Evolutionary conservation across 2,113 vertebrate genomes (phyloP).

Genomic region (Tonatia bakeri): DNA sequence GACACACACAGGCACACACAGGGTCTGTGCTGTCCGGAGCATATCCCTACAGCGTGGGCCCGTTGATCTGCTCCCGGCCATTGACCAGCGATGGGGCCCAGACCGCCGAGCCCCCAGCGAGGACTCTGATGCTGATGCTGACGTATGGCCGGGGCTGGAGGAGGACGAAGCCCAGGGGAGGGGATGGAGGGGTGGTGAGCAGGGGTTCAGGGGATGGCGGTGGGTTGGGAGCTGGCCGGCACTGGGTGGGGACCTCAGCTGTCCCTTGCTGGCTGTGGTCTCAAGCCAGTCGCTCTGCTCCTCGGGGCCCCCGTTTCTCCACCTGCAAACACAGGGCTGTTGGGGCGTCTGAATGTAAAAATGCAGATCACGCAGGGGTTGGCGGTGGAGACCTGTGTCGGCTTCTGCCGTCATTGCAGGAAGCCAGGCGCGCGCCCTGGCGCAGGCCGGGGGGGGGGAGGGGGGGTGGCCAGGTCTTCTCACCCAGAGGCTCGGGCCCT

Average conservation of each 20-base stretch:
- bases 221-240: not conserved
- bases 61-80: rapidly evolving
- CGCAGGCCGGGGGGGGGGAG: rapidly evolving
- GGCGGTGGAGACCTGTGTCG: not conserved
- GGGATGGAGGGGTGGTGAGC: not conserved
- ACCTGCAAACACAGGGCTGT: not conserved
- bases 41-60: too few relatives aligned
- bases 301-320: not conserved
- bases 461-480: not conserved
- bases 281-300: not conserved
- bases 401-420: not conserved
- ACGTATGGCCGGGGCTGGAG: rapidly evolving
- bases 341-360: not conserved
- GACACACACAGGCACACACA: not conserved
- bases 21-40: not conserved
- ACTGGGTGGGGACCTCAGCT: not conserved
- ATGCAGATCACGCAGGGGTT: rapidly evolving
- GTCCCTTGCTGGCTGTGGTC: not conserved
- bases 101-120: not conserved
- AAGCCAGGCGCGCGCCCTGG: rapidly evolving
- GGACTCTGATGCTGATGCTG: not conserved
- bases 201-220: not conserved
- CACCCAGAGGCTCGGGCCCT: too few relatives aligned
- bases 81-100: not conserved
- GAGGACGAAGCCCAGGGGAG: not conserved